These are phyloP conservation scores for Pygoscelis antarcticus DNA, from an alignment of 2,113 vertebrate species.

Conservation along the genomic window DNA sequence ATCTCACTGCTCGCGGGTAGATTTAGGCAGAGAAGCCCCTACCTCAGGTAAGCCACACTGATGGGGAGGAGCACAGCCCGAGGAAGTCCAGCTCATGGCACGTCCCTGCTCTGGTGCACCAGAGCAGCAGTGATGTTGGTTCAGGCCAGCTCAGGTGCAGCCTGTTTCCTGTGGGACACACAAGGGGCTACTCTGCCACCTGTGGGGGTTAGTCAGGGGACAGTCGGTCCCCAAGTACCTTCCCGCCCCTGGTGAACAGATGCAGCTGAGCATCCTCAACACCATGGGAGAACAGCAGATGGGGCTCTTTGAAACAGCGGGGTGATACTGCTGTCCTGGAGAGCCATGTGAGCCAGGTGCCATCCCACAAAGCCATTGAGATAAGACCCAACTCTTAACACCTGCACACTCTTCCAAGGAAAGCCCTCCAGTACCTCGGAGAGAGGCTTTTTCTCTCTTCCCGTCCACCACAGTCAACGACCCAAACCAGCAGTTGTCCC, in stretches of 20 bases:
- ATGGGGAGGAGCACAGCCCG: not conserved
- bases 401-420: not conserved
- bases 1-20: rapidly evolving
- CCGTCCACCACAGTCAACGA: not conserved
- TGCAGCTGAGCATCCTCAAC: not conserved
- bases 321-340: not conserved
- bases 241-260: not conserved
- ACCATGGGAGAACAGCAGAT: not conserved
- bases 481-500: not conserved
- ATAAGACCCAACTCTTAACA: not conserved
- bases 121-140: not conserved
- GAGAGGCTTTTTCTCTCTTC: not conserved
- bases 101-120: not conserved
- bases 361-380: not conserved
- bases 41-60: not conserved
- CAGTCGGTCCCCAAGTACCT: not conserved
- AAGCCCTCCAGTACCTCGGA: not conserved
- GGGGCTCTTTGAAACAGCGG: not conserved
- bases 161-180: not conserved
- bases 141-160: not conserved
- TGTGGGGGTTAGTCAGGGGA: not conserved
- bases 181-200: not conserved
- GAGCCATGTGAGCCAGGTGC: not conserved
- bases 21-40: not conserved
- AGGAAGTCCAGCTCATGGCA: not conserved